Percentiles rank a stretch among this genome's conserved stretches.
Conservation (phyloP, 1,140 invertebrate species). For the Drosophila kanapiae region DNA sequence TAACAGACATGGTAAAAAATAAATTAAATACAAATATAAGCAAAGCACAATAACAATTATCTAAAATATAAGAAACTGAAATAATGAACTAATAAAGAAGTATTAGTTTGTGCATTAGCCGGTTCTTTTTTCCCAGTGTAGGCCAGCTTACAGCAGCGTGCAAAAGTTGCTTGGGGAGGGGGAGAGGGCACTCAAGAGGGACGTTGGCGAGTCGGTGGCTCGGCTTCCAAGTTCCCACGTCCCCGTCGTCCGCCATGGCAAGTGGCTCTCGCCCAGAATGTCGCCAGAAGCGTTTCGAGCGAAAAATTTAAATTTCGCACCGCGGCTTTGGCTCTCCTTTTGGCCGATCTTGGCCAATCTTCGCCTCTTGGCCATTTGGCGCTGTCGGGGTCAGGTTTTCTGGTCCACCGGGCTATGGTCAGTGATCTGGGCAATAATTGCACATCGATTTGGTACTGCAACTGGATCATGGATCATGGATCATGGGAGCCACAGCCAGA, state of each 20-base stretch:
- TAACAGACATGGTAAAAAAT: not conserved
- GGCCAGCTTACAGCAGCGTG: not conserved
- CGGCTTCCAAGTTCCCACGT: conserved; percentile 69
- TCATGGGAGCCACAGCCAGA: conserved; percentile 15
- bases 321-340: conserved; percentile 50
- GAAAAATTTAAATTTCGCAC: conserved; percentile 83
- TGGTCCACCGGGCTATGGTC: conserved; percentile 47
- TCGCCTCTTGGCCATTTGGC: conserved; percentile 36
- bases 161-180: not conserved
- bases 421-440: conserved; percentile 78
- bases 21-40: not conserved
- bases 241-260: conserved; percentile 29
- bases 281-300: conserved; percentile 81
- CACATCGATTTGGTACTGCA: conserved; percentile 58
- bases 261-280: conserved; percentile 54
- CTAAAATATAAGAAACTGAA: too few species aligned
- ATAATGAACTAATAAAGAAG: not conserved
- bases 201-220: conserved; percentile 26
- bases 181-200: not conserved
- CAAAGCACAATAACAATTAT: not conserved
- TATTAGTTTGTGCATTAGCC: too few species aligned
- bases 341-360: conserved; percentile 9
- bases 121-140: not conserved
- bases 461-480: conserved; percentile 46
- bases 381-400: conserved; percentile 62